Conservation (phyloP, 2,888 invertebrate genomes). For the Hydrotaea cyrtoneurina region DNA sequence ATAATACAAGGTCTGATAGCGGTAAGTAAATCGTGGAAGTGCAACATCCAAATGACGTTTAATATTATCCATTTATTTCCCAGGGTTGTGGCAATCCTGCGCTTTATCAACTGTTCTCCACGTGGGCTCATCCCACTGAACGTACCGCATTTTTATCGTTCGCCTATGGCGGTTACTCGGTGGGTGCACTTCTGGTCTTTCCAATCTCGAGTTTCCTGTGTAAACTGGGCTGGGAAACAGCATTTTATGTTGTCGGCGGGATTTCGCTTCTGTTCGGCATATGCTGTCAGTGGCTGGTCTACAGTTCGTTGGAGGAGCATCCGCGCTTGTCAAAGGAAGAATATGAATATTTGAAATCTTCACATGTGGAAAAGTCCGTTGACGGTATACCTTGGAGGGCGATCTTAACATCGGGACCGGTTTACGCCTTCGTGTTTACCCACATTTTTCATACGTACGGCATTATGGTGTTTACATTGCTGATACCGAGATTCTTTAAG, state of each 20-base stretch:
- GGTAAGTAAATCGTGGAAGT: slow-evolving; percentile 74
- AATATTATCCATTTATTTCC: slow-evolving; percentile 7
- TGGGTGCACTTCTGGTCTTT: slow-evolving; percentile 81
- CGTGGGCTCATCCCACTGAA: slow-evolving; percentile 81
- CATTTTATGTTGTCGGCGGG: slow-evolving; percentile 82
- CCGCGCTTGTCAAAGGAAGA: slow-evolving; percentile 82
- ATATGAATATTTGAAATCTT: slow-evolving; percentile 73
- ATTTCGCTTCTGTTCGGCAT: slow-evolving; percentile 74
- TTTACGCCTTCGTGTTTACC: slow-evolving; percentile 81
- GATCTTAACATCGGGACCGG: slow-evolving; percentile 81
- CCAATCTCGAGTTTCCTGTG: slow-evolving; percentile 83
- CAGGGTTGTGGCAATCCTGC: slow-evolving; percentile 79
- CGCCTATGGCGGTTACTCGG: slow-evolving; percentile 81
- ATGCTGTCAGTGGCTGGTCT: slow-evolving; percentile 77
- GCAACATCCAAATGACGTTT: neutral
- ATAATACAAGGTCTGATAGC: slow-evolving; percentile 81
- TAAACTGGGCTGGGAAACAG: slow-evolving; percentile 83
- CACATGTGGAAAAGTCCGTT: slow-evolving; percentile 64
- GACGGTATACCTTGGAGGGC: slow-evolving; percentile 81
- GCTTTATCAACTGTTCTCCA: slow-evolving; percentile 77
- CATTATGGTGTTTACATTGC: slow-evolving; percentile 77
- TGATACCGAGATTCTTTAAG: slow-evolving; percentile 80
- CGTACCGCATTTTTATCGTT: slow-evolving; percentile 79
- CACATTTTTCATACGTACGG: slow-evolving; percentile 82
- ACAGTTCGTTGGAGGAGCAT: slow-evolving; percentile 82